phyloP scores from a whole-genome alignment of 2,888 invertebrate species.

The Lamellibrachia satsuma region DNA sequence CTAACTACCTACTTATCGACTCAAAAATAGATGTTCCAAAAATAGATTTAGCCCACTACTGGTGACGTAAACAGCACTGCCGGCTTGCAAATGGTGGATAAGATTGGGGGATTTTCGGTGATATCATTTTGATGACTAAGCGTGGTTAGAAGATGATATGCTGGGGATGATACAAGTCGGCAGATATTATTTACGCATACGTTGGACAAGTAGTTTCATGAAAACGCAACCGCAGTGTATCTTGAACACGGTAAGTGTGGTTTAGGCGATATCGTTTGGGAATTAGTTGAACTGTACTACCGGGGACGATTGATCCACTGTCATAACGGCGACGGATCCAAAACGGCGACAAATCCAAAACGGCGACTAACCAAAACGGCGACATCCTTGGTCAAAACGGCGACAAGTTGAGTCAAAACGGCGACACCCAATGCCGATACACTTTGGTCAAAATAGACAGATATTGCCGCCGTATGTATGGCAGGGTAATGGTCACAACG shows the following conservation, averaged over 20 bases:
- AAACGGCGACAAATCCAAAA: too few species aligned
- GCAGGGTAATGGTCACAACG: too few species aligned
- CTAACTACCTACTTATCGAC: background rate
- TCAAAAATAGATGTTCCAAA: background rate
- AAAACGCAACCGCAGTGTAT: background rate
- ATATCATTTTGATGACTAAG: constrained; percentile 3
- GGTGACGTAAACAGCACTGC: constrained; percentile 13
- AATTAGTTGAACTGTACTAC: background rate
- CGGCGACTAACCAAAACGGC: too few species aligned
- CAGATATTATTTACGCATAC: background rate
- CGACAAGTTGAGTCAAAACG: too few species aligned
- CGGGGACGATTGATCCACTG: background rate
- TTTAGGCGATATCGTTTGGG: background rate
- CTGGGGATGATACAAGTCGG: background rate
- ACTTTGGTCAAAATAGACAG: too few species aligned
- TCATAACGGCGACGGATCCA: too few species aligned
- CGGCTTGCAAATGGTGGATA: constrained; percentile 17
- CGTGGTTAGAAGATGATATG: background rate
- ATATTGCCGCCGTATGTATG: too few species aligned
- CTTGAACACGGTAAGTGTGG: background rate
- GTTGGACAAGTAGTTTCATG: background rate
- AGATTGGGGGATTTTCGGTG: constrained; percentile 13
- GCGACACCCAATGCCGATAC: too few species aligned
- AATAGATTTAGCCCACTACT: constrained; percentile 17
- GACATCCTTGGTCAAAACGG: too few species aligned